Evolutionary conservation across 2,797 vertebrate genomes (phyloP).

Genomic region (Otolemur crassicaudatus): DNA sequence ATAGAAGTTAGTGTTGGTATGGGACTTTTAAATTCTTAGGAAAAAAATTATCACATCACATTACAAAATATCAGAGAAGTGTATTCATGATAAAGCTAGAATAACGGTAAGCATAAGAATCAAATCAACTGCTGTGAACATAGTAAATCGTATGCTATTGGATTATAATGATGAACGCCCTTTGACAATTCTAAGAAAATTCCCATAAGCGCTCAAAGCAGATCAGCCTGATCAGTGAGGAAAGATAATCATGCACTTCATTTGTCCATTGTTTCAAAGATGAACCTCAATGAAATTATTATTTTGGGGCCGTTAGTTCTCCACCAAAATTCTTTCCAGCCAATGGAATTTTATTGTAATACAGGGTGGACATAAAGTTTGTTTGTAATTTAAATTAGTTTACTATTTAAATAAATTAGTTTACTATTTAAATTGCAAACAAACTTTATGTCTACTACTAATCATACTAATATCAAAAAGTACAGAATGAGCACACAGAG

Average conservation of each 20-base stretch:
- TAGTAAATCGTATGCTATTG: conserved; percentile 14
- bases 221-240: not conserved
- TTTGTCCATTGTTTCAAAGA: not conserved
- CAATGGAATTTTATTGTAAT: not conserved
- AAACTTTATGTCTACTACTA: too few species aligned
- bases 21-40: not conserved
- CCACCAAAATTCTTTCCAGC: not conserved
- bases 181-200: conserved; percentile 39
- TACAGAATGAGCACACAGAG: not conserved
- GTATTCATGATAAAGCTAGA: not conserved
- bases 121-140: not conserved
- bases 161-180: conserved; percentile 21
- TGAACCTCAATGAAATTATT: not conserved
- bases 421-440: too few species aligned
- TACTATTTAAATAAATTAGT: too few species aligned
- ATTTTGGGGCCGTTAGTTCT: not conserved
- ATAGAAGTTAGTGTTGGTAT: not conserved
- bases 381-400: too few species aligned
- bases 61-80: not conserved
- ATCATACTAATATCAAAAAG: not conserved
- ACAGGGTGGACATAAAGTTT: not conserved
- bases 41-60: not conserved
- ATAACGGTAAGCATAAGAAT: not conserved
- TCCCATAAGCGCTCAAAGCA: conserved; percentile 24
- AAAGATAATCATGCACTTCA: not conserved